Base-by-base conservation (phyloP, 2,797 vertebrate genomes). In the Anas capensis region DNA sequence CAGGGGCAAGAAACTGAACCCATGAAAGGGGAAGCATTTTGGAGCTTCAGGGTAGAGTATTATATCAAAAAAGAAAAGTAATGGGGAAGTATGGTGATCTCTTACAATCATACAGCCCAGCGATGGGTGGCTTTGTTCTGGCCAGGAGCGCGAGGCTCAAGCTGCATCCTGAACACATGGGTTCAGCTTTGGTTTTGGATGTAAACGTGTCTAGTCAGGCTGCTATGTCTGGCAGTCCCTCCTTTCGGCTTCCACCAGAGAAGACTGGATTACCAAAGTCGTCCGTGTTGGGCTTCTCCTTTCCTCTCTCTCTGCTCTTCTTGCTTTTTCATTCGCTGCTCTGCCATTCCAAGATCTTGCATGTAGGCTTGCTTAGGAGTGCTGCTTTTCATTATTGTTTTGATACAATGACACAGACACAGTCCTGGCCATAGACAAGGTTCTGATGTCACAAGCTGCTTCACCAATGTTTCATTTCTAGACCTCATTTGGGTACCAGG, bases 391-490 rank as follows among this genome's bases (percentile, higher is more conserved):
- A 4, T 79, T 66, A 20, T 6, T 29, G 38, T 40, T 88, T 51
- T 12, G 42, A 82, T 24, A 86, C 13, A 7, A 34, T 34, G 23
- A 19, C 26, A 49, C 18, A 68, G 65, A 27, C 65, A 68, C 17
- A 71, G 16, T 80, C 89, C 81, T 21, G 46, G 24, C 38, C 53
- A 15, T 27, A 68, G 82, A 65, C 33, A 57, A 91, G 33, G 40
- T 79, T 94, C 31, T 53, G 34, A 20, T 46, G 51, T 60, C 82
- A 86, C 54, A 83, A 27, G 49, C 11, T 14, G 3, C 60, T 92
- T 61, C 26, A 8, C 27, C 75, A 70, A 3, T 27, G 64, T 94
- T 92, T 68, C 46, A 81, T 82, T 92, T 93, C 88, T 84, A 92
- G 84, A 76, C 81, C 27, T 81, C 33, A 10, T 42, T 27, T 72